phyloP scores from a whole-genome alignment of 2,797 vertebrate species.

The Ataeniobius toweri region DNA sequence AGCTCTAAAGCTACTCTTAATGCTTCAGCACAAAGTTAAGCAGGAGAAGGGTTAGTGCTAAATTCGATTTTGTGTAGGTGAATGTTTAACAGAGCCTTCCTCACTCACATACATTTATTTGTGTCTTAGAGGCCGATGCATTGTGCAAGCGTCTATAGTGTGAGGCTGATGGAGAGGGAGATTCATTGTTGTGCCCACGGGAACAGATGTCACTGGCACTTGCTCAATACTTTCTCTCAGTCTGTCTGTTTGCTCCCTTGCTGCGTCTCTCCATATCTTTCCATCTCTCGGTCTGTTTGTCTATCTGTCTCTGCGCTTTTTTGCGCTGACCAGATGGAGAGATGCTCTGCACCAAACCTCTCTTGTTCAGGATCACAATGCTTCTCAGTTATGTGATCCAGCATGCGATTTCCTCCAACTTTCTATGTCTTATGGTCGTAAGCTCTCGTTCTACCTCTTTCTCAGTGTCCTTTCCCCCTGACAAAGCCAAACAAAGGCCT shows the following conservation, averaged over 20 bases:
- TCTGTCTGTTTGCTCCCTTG: slow-evolving; percentile 63
- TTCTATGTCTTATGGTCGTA: slow-evolving; percentile 42
- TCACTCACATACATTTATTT: slow-evolving; percentile 56
- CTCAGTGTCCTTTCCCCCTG: slow-evolving; percentile 52
- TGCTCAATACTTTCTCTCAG: slow-evolving; percentile 77
- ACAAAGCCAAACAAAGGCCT: slow-evolving; percentile 75
- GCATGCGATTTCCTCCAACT: slow-evolving; percentile 55
- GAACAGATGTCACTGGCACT: slow-evolving; percentile 84
- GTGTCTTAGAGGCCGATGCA: slow-evolving; percentile 51
- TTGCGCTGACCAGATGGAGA: slow-evolving; percentile 75
- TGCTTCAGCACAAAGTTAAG: slow-evolving; percentile 2
- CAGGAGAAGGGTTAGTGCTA: slow-evolving; percentile 27
- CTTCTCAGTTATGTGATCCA: slow-evolving; percentile 71
- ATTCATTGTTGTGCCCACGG: slow-evolving; percentile 82
- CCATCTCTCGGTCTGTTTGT: slow-evolving; percentile 43
- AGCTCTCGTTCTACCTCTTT: slow-evolving; percentile 54
- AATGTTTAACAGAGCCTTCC: slow-evolving; percentile 47
- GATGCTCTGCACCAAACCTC: slow-evolving; percentile 71
- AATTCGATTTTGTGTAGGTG: slow-evolving; percentile 61
- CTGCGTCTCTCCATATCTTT: slow-evolving; percentile 47
- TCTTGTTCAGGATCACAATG: slow-evolving; percentile 73
- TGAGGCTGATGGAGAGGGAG: slow-evolving; percentile 75
- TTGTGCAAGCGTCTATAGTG: slow-evolving; percentile 68
- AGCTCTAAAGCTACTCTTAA: neutral
- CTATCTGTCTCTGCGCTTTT: slow-evolving; percentile 42